Conservation (phyloP, 2,113 vertebrate species). For the Phycodurus eques region DNA sequence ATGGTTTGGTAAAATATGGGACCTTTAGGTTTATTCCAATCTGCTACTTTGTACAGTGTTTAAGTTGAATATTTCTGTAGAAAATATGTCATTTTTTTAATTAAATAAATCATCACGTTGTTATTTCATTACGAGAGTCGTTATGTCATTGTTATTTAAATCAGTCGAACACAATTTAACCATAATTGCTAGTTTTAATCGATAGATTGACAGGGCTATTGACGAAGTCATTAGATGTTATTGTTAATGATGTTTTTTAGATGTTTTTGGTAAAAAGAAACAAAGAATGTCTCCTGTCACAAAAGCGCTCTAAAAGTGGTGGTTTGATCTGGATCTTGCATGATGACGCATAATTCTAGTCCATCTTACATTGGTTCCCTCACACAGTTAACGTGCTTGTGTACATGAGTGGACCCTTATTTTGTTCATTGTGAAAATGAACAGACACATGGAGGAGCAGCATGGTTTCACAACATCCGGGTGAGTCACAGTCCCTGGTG, state of each 20-base stretch:
- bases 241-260: too few relatives aligned
- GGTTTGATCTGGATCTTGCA: not conserved
- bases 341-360: too few relatives aligned
- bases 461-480: not conserved
- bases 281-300: not conserved
- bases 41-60: not conserved
- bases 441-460: not conserved
- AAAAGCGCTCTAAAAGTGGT: not conserved
- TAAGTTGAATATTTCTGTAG: not conserved
- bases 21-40: not conserved
- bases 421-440: not conserved
- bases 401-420: not conserved
- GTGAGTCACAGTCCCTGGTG: not conserved
- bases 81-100: not conserved
- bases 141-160: not conserved
- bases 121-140: not conserved
- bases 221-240: too few relatives aligned
- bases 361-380: too few relatives aligned
- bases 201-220: too few relatives aligned
- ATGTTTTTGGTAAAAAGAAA: too few relatives aligned
- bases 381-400: not conserved
- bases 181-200: too few relatives aligned
- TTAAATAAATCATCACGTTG: not conserved
- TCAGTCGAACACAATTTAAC: too few relatives aligned
- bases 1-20: too few relatives aligned